Base-by-base conservation (phyloP, 2,888 invertebrate species). In the Eristalinus aeneus region DNA sequence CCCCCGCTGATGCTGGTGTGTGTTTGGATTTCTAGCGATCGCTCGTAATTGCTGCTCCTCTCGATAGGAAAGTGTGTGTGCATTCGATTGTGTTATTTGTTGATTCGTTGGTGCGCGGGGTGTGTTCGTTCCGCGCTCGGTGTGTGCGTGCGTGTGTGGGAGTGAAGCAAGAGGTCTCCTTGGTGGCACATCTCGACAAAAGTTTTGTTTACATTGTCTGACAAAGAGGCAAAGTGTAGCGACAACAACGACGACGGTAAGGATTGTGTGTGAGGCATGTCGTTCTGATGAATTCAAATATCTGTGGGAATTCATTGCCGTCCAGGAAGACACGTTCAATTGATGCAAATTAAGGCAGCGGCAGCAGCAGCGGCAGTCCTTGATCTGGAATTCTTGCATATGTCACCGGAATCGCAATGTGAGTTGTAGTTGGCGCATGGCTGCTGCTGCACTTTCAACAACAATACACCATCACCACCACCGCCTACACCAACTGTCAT, bases 351-450 rank as follows among this genome's bases (percentile, higher is more conserved):
- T 61, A 23, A 61, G 12, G 16, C 54, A n/a, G n/a, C 27, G n/a
- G 36, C 54, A 16, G 2, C 23, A 23, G 54, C 23, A 34, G 10
- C 2, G 3, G 56, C 10, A 56, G 22, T 46, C 16, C 46, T 46
- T 46, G 46, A 46, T 46, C 46, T 22, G 68, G 54, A 36, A 73
- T 39, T 63, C 23, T 60, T 27, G 4, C 60, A 31, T 16, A 46
- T 46, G 46, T 46, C 16, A 46, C 16, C 46, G 46, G 16, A 46
- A 16, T 39, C 27, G 22, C 16, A 8, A 63, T 67, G 74, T 74
- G 46, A 80, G 53, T 79, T 80, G 72, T 72, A 80, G 75, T 32
- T 68, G 72, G 53, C 54, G 84, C 75, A 65, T 63, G 76, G 63
- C 65, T 27, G 67, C 65, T 27, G 67, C 32, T 64, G 23, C 53